Evolutionary conservation across 2,888 invertebrate genomes (phyloP).

Genomic region (Archips xylosteana): DNA sequence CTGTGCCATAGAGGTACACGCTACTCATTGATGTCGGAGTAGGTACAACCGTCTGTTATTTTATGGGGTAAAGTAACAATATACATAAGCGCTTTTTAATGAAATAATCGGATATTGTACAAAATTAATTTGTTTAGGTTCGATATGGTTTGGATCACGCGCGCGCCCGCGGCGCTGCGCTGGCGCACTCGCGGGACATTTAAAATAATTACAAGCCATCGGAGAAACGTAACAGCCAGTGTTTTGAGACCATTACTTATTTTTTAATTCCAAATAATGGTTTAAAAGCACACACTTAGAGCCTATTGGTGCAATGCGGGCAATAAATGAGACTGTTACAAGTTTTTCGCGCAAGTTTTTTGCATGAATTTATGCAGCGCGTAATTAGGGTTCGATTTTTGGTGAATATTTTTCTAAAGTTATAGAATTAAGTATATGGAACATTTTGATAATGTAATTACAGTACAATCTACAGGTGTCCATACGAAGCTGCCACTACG

Average conservation of each 20-base stretch:
- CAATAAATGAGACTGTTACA: conserved; percentile 72
- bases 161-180: conserved; percentile 68
- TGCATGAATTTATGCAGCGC: conserved; percentile 55
- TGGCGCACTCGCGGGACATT: conserved; percentile 79
- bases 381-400: conserved; percentile 49
- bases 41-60: not conserved
- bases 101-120: conserved; percentile 33
- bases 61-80: not conserved
- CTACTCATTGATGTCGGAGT: too few species aligned
- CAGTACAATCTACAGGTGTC: too few species aligned
- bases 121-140: conserved; percentile 52
- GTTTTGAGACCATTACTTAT: conserved; percentile 85
- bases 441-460: too few species aligned
- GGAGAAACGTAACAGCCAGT: conserved; percentile 82
- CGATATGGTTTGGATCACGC: conserved; percentile 79
- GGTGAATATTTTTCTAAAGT: conserved; percentile 17
- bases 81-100: conserved; percentile 24
- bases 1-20: too few species aligned
- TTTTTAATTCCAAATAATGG: conserved; percentile 82
- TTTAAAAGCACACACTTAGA: conserved; percentile 77
- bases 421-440: too few species aligned
- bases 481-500: too few species aligned
- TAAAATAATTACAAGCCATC: conserved; percentile 86
- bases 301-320: conserved; percentile 69
- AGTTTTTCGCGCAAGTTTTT: conserved; percentile 65